Percentiles rank a stretch among this genome's conserved stretches.
Evolutionary conservation across 2,888 invertebrate species (phyloP).

Genomic region (Eristalinus sepulchralis): DNA sequence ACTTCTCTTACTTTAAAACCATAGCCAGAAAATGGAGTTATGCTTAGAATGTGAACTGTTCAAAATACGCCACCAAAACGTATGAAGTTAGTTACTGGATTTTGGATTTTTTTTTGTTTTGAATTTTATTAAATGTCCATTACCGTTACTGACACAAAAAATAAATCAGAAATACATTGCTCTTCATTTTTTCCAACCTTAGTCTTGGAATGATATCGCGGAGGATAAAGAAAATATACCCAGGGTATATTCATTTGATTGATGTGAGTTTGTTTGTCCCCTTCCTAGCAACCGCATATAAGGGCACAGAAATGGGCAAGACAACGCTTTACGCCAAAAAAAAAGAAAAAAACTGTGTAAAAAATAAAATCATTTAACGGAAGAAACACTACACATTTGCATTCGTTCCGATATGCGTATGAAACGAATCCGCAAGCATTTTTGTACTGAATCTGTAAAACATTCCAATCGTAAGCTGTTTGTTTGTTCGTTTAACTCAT

Average conservation of each 20-base stretch:
- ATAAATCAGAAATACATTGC: slow-evolving; percentile 28
- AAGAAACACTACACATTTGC: slow-evolving; percentile 15
- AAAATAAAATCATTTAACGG: slow-evolving; percentile 6
- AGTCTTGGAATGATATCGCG: slow-evolving; percentile 62
- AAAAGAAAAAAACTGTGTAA: slow-evolving; percentile 20
- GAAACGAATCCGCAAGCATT: slow-evolving; percentile 33
- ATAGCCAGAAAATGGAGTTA: neutral
- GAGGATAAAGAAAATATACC: slow-evolving; percentile 33
- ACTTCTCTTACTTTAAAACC: slow-evolving; percentile 2
- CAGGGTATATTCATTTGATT: neutral
- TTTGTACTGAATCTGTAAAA: slow-evolving; percentile 31
- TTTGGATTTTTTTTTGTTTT: neutral
- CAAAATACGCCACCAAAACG: slow-evolving; percentile 4
- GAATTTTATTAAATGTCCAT: slow-evolving; percentile 47
- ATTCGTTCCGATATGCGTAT: slow-evolving; percentile 1
- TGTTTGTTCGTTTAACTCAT: slow-evolving; percentile 21
- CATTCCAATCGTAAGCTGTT: slow-evolving; percentile 3
- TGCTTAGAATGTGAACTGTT: slow-evolving; percentile 2
- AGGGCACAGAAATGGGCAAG: neutral
- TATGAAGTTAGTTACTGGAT: neutral
- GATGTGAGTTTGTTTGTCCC: neutral
- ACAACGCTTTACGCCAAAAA: slow-evolving; percentile 4
- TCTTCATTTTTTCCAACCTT: slow-evolving; percentile 43
- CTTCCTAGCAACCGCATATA: neutral
- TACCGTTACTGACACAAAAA: slow-evolving; percentile 37